Base-by-base conservation (phyloP, 2,888 invertebrate species). In the Diarsia brunnea region DNA sequence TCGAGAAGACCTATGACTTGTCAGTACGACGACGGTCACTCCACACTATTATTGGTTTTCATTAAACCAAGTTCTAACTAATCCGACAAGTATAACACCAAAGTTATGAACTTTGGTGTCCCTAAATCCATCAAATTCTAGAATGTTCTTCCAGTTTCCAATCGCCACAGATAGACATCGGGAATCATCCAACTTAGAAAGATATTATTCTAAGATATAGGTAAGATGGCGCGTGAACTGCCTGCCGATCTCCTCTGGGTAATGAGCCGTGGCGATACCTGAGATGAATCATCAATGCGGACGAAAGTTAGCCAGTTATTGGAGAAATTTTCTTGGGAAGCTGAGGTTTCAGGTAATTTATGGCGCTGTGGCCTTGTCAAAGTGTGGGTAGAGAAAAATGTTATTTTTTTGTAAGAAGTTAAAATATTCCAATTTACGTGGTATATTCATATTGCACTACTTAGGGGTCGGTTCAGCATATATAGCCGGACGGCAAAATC, bases 281-380 rank as follows among this genome's bases (percentile, higher is more conserved):
- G 85, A 81, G n/a, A n/a, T 60, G 86, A 87, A 87, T 86, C 72
- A 75, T 72, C 73, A 80, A 82, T 76, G 66, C 4, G 60, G 55
- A 65, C 12, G n/a, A n/a, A 65, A 64, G 38, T 65, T 69, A 21
- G 63, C 14, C 64, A 61, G 60, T 61, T 80, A 73, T 84, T 63
- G 80, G 68, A 51, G 31, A 47, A 43, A 31, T 43, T 61, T 71
- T 69, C 43, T 73, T 71, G 12, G 24, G 3, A 55, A 45, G 27
- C 45, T 16, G 55, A 60, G 45, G 47, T 14, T 61, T 8, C 4
- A 45, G 27, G 47, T 64, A 12, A 75, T 70, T 76, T 83, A 76
- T 65, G 5, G 10, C 16, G 14, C n/a, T 31, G 24, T 38, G 8
- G 31, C 53, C 38, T 70, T 60, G 47, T 68, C 21, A 60, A 61